Conservation (phyloP, 2,888 invertebrate species). For the Leucophenga maculata region DNA sequence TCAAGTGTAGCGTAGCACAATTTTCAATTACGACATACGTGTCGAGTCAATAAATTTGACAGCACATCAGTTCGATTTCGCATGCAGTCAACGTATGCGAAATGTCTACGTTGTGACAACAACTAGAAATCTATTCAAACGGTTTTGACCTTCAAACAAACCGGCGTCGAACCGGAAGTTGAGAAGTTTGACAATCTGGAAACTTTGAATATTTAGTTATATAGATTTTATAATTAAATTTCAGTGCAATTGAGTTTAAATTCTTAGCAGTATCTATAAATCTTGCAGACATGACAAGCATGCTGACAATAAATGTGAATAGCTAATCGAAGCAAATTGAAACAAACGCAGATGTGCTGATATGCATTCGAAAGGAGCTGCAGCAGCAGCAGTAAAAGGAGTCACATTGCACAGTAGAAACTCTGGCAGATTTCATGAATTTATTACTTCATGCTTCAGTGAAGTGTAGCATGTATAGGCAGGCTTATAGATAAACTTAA, state of each 20-base stretch:
- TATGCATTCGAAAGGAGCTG: too few relatives aligned
- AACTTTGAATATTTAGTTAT: too few relatives aligned
- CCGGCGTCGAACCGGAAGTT: constrained; percentile 62
- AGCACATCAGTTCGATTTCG: constrained; percentile 35
- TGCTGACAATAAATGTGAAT: constrained; percentile 37
- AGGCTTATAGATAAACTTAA: too few relatives aligned
- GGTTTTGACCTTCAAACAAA: constrained; percentile 46
- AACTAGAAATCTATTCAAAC: too few relatives aligned
- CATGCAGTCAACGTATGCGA: neutral
- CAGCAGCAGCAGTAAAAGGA: too few relatives aligned
- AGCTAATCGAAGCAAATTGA: constrained; percentile 64
- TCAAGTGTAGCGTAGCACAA: neutral
- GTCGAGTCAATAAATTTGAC: constrained; percentile 58
- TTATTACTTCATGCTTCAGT: too few relatives aligned
- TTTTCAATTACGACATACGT: neutral
- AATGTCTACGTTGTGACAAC: neutral
- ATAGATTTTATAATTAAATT: too few relatives aligned
- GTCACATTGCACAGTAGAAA: too few relatives aligned
- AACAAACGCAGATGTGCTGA: constrained; percentile 45
- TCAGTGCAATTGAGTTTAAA: too few relatives aligned
- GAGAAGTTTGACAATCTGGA: constrained; percentile 46
- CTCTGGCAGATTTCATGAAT: too few relatives aligned
- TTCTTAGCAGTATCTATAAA: constrained; percentile 43
- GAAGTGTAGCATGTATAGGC: too few relatives aligned
- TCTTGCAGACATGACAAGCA: constrained; percentile 51